A percentile compares a stretch with the other conserved stretches of the same genome.
phyloP scores from a whole-genome alignment of 1,140 invertebrate genomes.

The Drosophila fuyamai region DNA sequence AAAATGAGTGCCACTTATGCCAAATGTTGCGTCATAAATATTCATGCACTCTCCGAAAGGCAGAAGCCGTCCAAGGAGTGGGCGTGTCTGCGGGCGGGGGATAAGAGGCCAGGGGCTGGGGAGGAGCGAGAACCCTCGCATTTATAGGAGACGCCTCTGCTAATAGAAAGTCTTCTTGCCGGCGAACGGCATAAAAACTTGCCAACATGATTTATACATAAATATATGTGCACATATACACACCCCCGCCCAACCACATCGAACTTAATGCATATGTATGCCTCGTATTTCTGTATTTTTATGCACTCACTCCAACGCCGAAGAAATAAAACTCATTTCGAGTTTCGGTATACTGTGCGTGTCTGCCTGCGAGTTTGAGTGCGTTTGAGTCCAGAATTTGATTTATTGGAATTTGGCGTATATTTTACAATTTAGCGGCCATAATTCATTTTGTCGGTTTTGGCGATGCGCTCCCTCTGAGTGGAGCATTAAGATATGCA shows the following conservation, averaged over 20 bases:
- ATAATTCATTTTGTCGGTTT: slow-evolving; percentile 83
- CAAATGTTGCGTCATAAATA: slow-evolving; percentile 83
- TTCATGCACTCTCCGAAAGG: slow-evolving; percentile 66
- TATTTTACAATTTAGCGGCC: slow-evolving; percentile 83
- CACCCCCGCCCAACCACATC: slow-evolving; percentile 17
- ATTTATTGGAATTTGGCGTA: slow-evolving; percentile 79
- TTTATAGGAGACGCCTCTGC: slow-evolving; percentile 62
- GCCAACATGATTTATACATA: slow-evolving; percentile 82
- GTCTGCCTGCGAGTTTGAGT: slow-evolving; percentile 2
- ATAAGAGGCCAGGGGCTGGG: slow-evolving; percentile 16
- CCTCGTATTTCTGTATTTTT: slow-evolving; percentile 48
- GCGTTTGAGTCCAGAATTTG: slow-evolving; percentile 54
- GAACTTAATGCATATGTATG: slow-evolving; percentile 69
- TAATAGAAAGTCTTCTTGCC: slow-evolving; percentile 73
- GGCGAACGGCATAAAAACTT: slow-evolving; percentile 78
- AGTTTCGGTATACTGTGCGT: slow-evolving; percentile 33
- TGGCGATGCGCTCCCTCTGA: slow-evolving; percentile 63
- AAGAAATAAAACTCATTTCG: slow-evolving; percentile 67
- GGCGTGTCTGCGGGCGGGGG: slow-evolving; percentile 2
- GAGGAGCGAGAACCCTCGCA: slow-evolving; percentile 21
- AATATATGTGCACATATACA: slow-evolving; percentile 60
- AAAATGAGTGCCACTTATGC: slow-evolving; percentile 83
- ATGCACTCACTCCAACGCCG: slow-evolving; percentile 35
- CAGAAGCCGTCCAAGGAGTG: slow-evolving; percentile 6
- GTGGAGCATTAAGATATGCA: slow-evolving; percentile 68